Evolutionary conservation across 2,797 vertebrate genomes (phyloP).

Genomic region (Poeciliopsis infans): DNA sequence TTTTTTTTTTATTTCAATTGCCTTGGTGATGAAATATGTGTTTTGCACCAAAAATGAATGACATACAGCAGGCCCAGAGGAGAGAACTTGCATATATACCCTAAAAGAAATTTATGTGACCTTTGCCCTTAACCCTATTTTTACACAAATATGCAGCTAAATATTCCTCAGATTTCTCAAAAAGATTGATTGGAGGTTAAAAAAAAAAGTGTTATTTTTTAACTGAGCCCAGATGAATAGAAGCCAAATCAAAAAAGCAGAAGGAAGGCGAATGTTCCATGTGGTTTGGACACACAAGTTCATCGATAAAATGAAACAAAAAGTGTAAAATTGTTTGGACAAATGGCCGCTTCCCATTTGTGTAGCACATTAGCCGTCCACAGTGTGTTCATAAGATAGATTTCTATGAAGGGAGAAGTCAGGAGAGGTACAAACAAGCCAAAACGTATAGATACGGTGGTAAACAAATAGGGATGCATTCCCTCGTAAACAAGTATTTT

Average conservation of each 20-base stretch:
- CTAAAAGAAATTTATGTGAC: slow-evolving; percentile 26
- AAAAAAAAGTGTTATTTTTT: background rate
- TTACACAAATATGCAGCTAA: background rate
- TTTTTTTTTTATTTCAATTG: slow-evolving; percentile 59
- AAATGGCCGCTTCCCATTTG: background rate
- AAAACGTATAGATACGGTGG: slow-evolving; percentile 16
- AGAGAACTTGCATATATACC: slow-evolving; percentile 14
- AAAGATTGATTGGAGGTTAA: background rate
- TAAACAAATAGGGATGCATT: background rate
- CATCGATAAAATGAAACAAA: slow-evolving; percentile 1
- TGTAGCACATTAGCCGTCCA: slow-evolving; percentile 13
- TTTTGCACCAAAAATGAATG: slow-evolving; percentile 15
- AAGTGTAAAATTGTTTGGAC: background rate
- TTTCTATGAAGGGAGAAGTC: slow-evolving; percentile 8
- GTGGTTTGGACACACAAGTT: background rate
- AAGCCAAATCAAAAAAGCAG: slow-evolving; percentile 5
- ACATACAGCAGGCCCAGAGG: slow-evolving; percentile 14
- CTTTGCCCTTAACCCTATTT: slow-evolving; percentile 32
- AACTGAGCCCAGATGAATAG: background rate
- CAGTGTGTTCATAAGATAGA: slow-evolving; percentile 16
- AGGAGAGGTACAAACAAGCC: slow-evolving; percentile 7
- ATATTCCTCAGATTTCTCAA: slow-evolving; percentile 1
- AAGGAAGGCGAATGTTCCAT: slow-evolving; percentile 10
- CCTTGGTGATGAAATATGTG: slow-evolving; percentile 64
- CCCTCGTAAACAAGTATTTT: slow-evolving; percentile 3